Conservation (phyloP, 2,888 invertebrate genomes). For the Synergus umbraculus region DNA sequence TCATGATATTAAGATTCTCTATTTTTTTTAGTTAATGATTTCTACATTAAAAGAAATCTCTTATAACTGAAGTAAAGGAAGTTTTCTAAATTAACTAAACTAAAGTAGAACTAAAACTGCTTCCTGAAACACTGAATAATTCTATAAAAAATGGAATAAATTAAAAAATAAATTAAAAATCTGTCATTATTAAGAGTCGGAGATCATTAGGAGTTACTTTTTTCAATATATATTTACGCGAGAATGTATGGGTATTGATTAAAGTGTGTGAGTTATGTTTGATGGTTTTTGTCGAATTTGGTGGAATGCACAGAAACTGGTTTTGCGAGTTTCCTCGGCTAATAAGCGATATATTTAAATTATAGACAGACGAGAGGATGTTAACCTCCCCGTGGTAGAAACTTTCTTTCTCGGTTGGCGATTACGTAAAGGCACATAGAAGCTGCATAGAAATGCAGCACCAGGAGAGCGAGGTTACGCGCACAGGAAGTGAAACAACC, state of each 20-base stretch:
- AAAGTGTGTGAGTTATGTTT: neutral
- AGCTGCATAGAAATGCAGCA: conserved; percentile 74
- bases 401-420: conserved; percentile 74
- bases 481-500: conserved; percentile 77
- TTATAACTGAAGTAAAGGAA: too few relatives aligned
- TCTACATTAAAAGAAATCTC: too few relatives aligned
- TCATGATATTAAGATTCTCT: too few relatives aligned
- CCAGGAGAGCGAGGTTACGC: conserved; percentile 72
- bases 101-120: too few relatives aligned
- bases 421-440: conserved; percentile 74
- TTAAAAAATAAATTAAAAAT: too few relatives aligned
- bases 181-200: too few relatives aligned
- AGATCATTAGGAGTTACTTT: too few relatives aligned
- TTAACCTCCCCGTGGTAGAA: conserved; percentile 74
- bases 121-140: too few relatives aligned
- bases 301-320: conserved; percentile 57
- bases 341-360: conserved; percentile 63
- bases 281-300: conserved; percentile 48
- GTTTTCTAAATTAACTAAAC: too few relatives aligned
- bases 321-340: conserved; percentile 56
- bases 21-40: too few relatives aligned
- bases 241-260: neutral
- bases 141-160: too few relatives aligned
- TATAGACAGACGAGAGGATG: conserved; percentile 68
- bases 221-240: neutral